Evolutionary conservation across 2,888 invertebrate species (phyloP).

Genomic region (Epirrhoe alternata): DNA sequence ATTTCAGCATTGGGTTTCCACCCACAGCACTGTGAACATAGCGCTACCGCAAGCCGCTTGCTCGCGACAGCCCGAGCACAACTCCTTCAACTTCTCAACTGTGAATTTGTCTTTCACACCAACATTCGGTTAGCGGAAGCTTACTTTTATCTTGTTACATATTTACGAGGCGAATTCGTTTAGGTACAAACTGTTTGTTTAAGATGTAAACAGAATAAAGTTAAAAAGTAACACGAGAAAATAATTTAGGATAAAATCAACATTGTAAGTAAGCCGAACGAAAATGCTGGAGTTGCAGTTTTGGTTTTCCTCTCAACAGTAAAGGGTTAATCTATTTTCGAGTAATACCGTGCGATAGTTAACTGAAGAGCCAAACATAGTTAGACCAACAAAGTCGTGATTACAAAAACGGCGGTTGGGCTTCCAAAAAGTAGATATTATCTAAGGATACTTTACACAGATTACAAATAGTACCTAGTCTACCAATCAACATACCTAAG

Average conservation of each 20-base stretch:
- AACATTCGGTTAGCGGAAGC: conserved; percentile 38
- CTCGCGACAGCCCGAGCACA: conserved; percentile 54
- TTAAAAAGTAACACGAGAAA: not conserved
- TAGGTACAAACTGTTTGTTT: conserved; percentile 21
- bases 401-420: too few species aligned
- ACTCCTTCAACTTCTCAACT: conserved; percentile 55
- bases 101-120: conserved; percentile 51
- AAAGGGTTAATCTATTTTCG: too few species aligned
- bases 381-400: too few species aligned
- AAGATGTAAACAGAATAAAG: conserved; percentile 1
- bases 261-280: not conserved
- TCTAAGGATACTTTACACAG: too few species aligned
- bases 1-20: not conserved
- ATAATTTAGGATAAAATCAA: not conserved
- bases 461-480: too few species aligned
- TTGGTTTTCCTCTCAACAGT: too few species aligned
- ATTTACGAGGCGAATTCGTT: conserved; percentile 17
- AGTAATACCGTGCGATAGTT: too few species aligned
- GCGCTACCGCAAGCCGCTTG: conserved; percentile 46
- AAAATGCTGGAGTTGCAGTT: not conserved
- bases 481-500: too few species aligned
- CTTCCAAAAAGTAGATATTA: too few species aligned
- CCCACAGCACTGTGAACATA: conserved; percentile 20
- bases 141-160: conserved; percentile 40
- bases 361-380: too few species aligned